Evolutionary conservation across 92 coral and sea anemone genomes (phyloP).

Genomic region (Phenganax marumi): DNA sequence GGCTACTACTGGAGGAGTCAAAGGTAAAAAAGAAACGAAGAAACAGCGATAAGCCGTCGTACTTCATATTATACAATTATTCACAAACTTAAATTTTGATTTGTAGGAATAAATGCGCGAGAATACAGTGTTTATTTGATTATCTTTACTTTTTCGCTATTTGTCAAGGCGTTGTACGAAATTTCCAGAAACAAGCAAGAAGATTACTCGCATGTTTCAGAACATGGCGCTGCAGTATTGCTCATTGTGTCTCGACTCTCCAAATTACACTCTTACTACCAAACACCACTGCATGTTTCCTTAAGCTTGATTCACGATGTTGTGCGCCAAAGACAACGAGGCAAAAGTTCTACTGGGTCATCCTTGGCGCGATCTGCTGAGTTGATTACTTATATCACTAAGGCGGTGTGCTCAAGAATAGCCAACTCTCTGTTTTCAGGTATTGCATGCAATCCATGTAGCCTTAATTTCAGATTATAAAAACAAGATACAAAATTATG

Average conservation of each 20-base stretch:
- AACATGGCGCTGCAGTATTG: constrained; percentile 79
- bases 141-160: neutral
- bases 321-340: constrained; percentile 68
- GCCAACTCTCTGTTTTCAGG: constrained; percentile 82
- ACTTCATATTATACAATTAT: too few relatives aligned
- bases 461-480: neutral
- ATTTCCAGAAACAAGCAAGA: constrained; percentile 60
- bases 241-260: constrained; percentile 67
- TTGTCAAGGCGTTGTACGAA: constrained; percentile 26
- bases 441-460: constrained; percentile 22
- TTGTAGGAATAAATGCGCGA: neutral
- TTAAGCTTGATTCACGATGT: constrained; percentile 69
- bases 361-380: constrained; percentile 96
- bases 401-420: constrained; percentile 63
- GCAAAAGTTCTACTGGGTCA: constrained; percentile 80
- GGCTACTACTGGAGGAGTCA: constrained; percentile 71
- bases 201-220: constrained; percentile 81
- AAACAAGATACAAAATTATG: too few relatives aligned
- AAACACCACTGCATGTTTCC: constrained; percentile 68
- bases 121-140: neutral
- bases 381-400: constrained; percentile 77
- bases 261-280: constrained; percentile 70
- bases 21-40: constrained; percentile 49
- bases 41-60: neutral
- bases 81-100: too few relatives aligned